These are phyloP conservation scores for Hypomecis punctinalis DNA, from an alignment of 2,888 invertebrate species.

Conservation along the genomic window DNA sequence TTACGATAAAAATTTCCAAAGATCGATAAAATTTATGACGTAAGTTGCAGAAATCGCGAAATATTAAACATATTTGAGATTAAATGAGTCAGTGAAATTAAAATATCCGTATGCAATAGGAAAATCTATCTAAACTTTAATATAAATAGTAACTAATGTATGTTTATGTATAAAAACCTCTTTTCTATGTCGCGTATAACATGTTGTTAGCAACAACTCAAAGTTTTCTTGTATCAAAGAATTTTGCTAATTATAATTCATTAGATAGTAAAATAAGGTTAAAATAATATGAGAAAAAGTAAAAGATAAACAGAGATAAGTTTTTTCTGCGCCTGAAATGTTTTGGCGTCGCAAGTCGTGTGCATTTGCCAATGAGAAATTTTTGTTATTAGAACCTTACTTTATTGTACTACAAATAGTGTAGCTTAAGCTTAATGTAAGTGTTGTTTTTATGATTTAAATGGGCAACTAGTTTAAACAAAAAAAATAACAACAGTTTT, in stretches of 20 bases:
- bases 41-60: too few relatives aligned
- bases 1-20: too few relatives aligned
- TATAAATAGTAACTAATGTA: conserved; percentile 7
- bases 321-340: too few relatives aligned
- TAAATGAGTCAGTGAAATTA: background rate
- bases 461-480: background rate
- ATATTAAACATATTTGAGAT: background rate
- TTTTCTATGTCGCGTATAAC: conserved; percentile 25
- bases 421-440: conserved; percentile 2
- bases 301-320: background rate
- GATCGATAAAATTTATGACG: background rate
- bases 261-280: conserved; percentile 15
- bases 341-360: too few relatives aligned
- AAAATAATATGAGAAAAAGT: background rate
- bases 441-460: background rate
- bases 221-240: conserved; percentile 55
- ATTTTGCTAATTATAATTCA: conserved; percentile 28
- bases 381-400: background rate
- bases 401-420: conserved; percentile 3
- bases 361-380: too few relatives aligned
- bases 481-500: background rate
- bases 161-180: conserved; percentile 11
- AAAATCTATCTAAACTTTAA: background rate
- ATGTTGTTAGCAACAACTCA: conserved; percentile 45
- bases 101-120: background rate